Evolutionary conservation across 1,140 invertebrate species (phyloP).

Genomic region (Zophobas morio): DNA sequence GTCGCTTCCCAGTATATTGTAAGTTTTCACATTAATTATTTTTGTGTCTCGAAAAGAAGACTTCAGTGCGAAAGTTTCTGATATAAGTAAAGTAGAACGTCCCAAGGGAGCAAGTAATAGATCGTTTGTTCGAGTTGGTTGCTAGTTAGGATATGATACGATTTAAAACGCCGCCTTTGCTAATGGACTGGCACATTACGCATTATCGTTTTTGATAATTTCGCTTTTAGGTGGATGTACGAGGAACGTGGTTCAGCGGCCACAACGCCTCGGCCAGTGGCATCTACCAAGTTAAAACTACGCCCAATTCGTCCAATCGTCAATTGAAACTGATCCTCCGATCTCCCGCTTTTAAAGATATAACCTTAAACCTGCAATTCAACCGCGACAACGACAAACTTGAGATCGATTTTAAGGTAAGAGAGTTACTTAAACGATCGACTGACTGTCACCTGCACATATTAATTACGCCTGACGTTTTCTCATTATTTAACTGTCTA

Average conservation of each 20-base stretch:
- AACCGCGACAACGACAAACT: constrained; percentile 75
- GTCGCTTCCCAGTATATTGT: constrained; percentile 73
- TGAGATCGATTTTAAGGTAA: constrained; percentile 73
- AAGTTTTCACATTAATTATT: constrained; percentile 61
- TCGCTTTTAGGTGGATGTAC: constrained; percentile 73
- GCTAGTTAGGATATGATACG: constrained; percentile 52
- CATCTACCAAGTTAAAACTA: constrained; percentile 80
- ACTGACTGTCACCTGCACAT: constrained; percentile 39
- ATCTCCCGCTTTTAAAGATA: constrained; percentile 79
- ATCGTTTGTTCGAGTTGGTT: constrained; percentile 44
- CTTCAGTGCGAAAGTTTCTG: constrained; percentile 49
- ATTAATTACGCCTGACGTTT: constrained; percentile 58
- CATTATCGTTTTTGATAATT: constrained; percentile 44
- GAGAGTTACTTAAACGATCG: constrained; percentile 27
- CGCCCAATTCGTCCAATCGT: constrained; percentile 73
- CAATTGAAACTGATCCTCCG: constrained; percentile 78
- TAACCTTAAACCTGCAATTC: constrained; percentile 74
- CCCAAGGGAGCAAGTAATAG: constrained; percentile 50
- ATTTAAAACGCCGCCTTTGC: constrained; percentile 46
- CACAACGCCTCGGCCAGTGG: constrained; percentile 79
- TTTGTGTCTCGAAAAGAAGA: constrained; percentile 49
- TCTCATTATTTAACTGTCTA: constrained; percentile 59
- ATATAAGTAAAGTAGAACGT: constrained; percentile 39
- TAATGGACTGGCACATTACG: constrained; percentile 53
- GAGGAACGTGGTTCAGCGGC: constrained; percentile 84